phyloP scores from a whole-genome alignment of 1,140 invertebrate genomes.

The Plodia interpunctella region DNA sequence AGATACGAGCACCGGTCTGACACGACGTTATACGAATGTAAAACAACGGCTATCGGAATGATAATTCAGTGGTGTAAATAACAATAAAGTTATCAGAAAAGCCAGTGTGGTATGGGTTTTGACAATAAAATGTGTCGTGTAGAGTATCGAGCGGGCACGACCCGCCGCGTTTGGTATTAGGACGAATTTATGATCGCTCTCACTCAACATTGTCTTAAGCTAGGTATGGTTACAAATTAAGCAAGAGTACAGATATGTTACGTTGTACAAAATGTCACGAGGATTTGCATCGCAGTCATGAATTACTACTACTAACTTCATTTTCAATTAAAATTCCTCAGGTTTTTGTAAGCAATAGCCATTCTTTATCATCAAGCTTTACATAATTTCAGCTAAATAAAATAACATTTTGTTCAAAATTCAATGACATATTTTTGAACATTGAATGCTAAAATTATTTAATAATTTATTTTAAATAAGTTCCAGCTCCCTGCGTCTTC shows the following conservation, averaged over 20 bases:
- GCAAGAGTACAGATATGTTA: background rate
- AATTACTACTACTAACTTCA: no score
- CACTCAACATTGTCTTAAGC: slow-evolving; percentile 30
- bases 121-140: slow-evolving; percentile 70
- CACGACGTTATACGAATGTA: slow-evolving; percentile 69
- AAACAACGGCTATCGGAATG: slow-evolving; percentile 70
- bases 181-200: slow-evolving; percentile 57
- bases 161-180: slow-evolving; percentile 52
- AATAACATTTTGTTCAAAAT: no score
- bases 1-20: slow-evolving; percentile 62
- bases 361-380: no score
- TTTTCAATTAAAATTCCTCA: no score
- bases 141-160: slow-evolving; percentile 39
- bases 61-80: slow-evolving; percentile 74
- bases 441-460: no score
- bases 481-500: no score
- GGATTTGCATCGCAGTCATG: no score
- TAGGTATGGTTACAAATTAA: background rate
- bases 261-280: background rate
- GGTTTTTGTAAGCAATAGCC: no score
- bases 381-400: no score
- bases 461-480: no score
- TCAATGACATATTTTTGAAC: no score
- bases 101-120: slow-evolving; percentile 64
- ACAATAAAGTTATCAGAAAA: slow-evolving; percentile 73